These are phyloP conservation scores for Eurystomus gularis DNA, from an alignment of 2,113 vertebrate species.

Conservation along the genomic window DNA sequence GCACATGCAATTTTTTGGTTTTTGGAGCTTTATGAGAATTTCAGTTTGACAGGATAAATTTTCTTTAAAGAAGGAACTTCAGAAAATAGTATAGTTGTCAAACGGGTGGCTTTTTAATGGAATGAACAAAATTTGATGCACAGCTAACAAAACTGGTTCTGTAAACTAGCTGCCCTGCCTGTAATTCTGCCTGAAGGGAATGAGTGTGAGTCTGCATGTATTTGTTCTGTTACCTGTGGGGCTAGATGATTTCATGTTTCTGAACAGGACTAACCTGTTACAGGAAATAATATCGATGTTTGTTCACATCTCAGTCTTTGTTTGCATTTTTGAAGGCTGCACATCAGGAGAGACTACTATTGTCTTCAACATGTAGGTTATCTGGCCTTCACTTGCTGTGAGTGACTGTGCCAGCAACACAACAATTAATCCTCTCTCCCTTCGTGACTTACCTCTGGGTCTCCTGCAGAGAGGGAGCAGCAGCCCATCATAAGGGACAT, in stretches of 20 bases:
- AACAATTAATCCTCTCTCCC: not conserved
- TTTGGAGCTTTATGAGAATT: not conserved
- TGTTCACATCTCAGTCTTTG: not conserved
- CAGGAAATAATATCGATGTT: not conserved
- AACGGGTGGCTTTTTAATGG: not conserved
- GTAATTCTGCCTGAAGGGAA: not conserved
- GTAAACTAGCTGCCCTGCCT: not conserved
- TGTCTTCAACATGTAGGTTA: not conserved
- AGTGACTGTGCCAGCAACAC: not conserved
- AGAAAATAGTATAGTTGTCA: not conserved
- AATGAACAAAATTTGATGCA: not conserved
- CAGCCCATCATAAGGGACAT: not conserved
- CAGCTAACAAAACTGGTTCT: too few relatives aligned
- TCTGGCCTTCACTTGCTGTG: not conserved
- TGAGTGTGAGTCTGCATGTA: not conserved
- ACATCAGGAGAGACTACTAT: not conserved
- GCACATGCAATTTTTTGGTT: not conserved
- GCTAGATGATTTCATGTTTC: not conserved
- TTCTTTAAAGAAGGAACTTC: not conserved
- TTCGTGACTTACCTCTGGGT: not conserved
- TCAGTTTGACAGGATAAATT: not conserved
- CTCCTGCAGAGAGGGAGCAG: not conserved
- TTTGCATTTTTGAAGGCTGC: not conserved
- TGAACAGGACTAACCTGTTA: not conserved
- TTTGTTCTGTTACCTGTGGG: not conserved